Evolutionary conservation across 2,888 invertebrate species (phyloP).

Genomic region (Trilocha varians): DNA sequence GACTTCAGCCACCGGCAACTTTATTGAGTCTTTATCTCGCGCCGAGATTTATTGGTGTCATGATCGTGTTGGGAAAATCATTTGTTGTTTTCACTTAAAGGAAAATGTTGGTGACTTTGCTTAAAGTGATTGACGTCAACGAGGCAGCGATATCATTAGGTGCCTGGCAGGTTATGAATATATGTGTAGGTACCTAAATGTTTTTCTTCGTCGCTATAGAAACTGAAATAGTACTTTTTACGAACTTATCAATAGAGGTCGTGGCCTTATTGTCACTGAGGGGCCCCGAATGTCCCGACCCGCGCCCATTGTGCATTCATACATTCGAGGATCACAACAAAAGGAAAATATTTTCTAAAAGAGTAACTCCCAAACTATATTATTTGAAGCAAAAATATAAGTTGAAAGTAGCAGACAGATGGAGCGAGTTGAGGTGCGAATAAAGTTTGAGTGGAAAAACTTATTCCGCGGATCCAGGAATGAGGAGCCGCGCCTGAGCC

Average conservation of each 20-base stretch:
- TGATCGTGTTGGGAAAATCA: slow-evolving; percentile 41
- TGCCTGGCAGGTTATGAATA: too few species aligned
- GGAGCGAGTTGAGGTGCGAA: slow-evolving; percentile 61
- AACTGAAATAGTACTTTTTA: slow-evolving; percentile 12
- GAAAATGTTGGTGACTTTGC: too few species aligned
- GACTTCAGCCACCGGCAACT: slow-evolving; percentile 47
- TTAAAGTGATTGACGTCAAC: too few species aligned
- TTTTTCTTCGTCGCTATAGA: too few species aligned
- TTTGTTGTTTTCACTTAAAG: slow-evolving; percentile 43
- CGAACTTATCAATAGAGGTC: slow-evolving; percentile 22
- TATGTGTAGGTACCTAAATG: too few species aligned
- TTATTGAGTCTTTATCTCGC: slow-evolving; percentile 59
- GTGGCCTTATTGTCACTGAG: slow-evolving; percentile 30
- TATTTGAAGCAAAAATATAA: slow-evolving; percentile 67
- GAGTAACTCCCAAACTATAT: slow-evolving; percentile 64
- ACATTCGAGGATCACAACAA: slow-evolving; percentile 48
- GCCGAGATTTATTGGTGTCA: slow-evolving; percentile 53
- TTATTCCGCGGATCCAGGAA: slow-evolving; percentile 57
- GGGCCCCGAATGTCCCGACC: slow-evolving; percentile 20
- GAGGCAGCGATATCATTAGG: too few species aligned
- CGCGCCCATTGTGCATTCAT: slow-evolving; percentile 51
- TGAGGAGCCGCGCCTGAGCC: slow-evolving; percentile 44
- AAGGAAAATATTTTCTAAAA: slow-evolving; percentile 64
- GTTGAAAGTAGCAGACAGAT: slow-evolving; percentile 54
- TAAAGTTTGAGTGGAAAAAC: slow-evolving; percentile 71